Evolutionary conservation across 2,113 vertebrate species (phyloP).

Genomic region (Mirza zaza): DNA sequence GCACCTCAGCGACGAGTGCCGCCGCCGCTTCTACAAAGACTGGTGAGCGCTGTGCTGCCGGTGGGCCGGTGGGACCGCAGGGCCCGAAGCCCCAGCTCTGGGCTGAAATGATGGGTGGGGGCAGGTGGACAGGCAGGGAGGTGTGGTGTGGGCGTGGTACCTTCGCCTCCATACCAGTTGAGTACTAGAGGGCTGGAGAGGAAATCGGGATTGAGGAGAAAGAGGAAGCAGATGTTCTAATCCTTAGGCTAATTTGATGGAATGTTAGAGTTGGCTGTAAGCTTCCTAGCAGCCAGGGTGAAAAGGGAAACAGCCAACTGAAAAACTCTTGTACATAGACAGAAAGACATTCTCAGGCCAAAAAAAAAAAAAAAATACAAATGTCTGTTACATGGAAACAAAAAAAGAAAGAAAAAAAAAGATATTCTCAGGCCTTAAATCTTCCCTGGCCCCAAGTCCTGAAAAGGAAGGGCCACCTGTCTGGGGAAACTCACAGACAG

Average conservation of each 20-base stretch:
- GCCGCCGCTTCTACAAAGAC: slow-evolving; percentile 89
- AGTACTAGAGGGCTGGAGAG: background rate
- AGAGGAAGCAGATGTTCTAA: background rate
- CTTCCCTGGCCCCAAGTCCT: background rate
- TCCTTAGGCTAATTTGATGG: background rate
- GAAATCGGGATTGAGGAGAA: background rate
- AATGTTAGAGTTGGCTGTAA: background rate
- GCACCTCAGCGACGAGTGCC: slow-evolving; percentile 87
- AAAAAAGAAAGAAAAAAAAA: no score
- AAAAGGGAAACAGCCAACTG: background rate
- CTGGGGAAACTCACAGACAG: background rate
- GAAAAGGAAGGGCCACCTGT: background rate
- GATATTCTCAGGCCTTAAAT: background rate
- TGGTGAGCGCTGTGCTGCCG: slow-evolving; percentile 76
- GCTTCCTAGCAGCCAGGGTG: background rate
- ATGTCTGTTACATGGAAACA: no score
- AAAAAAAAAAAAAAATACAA: no score
- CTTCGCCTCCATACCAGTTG: background rate
- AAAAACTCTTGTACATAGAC: background rate
- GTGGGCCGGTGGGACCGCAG: background rate
- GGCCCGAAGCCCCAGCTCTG: background rate
- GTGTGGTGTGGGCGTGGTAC: background rate
- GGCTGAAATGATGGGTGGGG: background rate
- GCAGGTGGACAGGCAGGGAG: background rate
- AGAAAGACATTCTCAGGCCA: background rate